Evolutionary conservation across 2,888 invertebrate species (phyloP).

Genomic region (Heteropelma amictum): DNA sequence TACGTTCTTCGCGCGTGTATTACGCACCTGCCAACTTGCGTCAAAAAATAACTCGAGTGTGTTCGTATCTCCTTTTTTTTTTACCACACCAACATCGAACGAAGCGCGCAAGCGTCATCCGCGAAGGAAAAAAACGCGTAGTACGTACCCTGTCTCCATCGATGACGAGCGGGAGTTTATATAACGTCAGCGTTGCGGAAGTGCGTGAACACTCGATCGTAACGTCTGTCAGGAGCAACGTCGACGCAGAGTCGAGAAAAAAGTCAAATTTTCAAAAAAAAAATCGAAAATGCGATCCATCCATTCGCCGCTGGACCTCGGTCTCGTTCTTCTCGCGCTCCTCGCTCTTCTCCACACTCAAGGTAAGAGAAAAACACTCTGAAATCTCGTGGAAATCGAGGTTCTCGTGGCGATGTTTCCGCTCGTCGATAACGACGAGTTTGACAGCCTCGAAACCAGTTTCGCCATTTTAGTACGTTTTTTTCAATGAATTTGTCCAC

Average conservation of each 20-base stretch:
- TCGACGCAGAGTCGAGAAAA: constrained; percentile 35
- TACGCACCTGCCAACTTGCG: no score
- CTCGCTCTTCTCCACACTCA: constrained; percentile 51
- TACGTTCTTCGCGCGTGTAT: no score
- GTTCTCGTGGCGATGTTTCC: no score
- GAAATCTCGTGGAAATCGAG: background rate
- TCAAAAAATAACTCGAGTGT: background rate
- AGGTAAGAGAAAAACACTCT: constrained; percentile 56
- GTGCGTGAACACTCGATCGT: constrained; percentile 71
- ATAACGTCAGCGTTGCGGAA: constrained; percentile 67
- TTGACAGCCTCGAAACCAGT: no score
- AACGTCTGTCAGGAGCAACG: constrained; percentile 65
- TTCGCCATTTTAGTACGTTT: no score
- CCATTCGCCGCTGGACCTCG: constrained; percentile 39
- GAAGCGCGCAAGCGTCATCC: constrained; percentile 36
- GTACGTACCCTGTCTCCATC: background rate
- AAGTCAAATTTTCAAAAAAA: no score
- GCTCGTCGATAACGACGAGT: no score
- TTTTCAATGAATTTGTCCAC: no score
- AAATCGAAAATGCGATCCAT: constrained; percentile 59
- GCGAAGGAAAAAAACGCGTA: background rate
- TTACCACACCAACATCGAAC: constrained; percentile 9
- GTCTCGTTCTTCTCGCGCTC: constrained; percentile 55
- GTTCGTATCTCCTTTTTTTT: constrained; percentile 1
- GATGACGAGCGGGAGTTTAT: constrained; percentile 61